Conservation (phyloP, 2,797 vertebrate genomes). For the Columba guinea region DNA sequence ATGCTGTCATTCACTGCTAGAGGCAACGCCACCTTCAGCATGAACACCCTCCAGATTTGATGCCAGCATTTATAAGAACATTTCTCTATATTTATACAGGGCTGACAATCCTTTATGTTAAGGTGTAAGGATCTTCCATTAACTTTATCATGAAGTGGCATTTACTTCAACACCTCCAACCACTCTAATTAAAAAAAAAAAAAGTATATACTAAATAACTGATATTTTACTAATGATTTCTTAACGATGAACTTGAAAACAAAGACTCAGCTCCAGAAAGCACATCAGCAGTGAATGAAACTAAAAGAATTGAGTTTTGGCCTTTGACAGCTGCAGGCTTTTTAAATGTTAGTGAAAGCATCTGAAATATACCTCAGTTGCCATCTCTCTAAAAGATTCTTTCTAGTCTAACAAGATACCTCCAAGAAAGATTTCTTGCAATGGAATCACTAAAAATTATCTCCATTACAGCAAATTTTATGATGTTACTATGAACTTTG, state of each 20-base stretch:
- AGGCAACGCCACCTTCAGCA: not conserved
- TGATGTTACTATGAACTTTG: not conserved
- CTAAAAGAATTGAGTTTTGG: conserved; percentile 8
- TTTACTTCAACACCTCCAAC: not conserved
- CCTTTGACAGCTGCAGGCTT: conserved; percentile 33
- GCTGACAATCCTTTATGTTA: not conserved
- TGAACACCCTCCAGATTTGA: not conserved
- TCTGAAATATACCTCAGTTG: conserved; percentile 45
- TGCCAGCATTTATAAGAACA: not conserved
- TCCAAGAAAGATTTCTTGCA: not conserved
- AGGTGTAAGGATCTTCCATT: not conserved
- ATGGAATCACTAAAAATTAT: not conserved
- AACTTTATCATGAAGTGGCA: not conserved
- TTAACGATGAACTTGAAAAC: not conserved
- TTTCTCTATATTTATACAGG: not conserved
- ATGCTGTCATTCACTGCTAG: conserved; percentile 50
- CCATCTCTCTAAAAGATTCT: conserved; percentile 4
- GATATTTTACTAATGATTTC: not conserved
- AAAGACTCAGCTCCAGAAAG: conserved; percentile 34
- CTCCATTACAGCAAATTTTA: not conserved
- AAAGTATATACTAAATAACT: not conserved
- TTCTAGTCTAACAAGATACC: not conserved
- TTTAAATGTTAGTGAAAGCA: conserved; percentile 38
- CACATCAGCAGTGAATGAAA: conserved; percentile 58
- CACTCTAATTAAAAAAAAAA: not conserved